Percentiles rank a stretch among this genome's conserved stretches.
These are phyloP conservation scores for Oscheius sp. DNA, from an alignment of 1,140 invertebrate genomes.

Conservation along the genomic window DNA sequence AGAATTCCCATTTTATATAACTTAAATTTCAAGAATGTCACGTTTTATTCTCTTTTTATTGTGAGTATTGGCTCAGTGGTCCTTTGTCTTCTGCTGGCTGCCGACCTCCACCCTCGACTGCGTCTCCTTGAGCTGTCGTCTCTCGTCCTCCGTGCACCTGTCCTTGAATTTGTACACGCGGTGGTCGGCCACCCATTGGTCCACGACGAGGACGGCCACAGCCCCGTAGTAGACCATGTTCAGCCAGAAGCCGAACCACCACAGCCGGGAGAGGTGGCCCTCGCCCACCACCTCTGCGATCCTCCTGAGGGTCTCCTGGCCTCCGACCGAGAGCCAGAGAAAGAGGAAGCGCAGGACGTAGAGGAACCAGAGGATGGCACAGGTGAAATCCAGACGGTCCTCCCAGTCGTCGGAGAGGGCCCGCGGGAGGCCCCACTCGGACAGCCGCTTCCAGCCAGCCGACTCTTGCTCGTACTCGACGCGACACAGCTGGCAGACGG, in stretches of 20 bases:
- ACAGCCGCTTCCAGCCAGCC: neutral
- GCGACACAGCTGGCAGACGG: neutral
- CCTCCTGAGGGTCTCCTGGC: neutral
- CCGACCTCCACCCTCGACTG: too few relatives aligned
- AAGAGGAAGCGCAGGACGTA: neutral
- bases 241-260: neutral
- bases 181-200: neutral
- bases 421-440: neutral
- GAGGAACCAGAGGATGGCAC: neutral
- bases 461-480: neutral
- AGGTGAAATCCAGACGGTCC: neutral
- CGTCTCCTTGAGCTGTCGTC: too few relatives aligned
- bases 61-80: too few relatives aligned
- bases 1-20: too few relatives aligned
- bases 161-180: neutral
- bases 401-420: neutral
- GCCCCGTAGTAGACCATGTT: conserved; percentile 1
- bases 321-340: neutral
- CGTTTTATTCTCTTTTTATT: too few relatives aligned
- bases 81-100: too few relatives aligned
- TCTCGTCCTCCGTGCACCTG: neutral
- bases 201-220: neutral
- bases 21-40: too few relatives aligned
- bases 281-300: neutral
- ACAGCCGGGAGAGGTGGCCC: neutral